Percentiles rank a stretch among this genome's conserved stretches.
Evolutionary conservation across 2,797 vertebrate species (phyloP).

Genomic region (Typhlichthys subterraneus): DNA sequence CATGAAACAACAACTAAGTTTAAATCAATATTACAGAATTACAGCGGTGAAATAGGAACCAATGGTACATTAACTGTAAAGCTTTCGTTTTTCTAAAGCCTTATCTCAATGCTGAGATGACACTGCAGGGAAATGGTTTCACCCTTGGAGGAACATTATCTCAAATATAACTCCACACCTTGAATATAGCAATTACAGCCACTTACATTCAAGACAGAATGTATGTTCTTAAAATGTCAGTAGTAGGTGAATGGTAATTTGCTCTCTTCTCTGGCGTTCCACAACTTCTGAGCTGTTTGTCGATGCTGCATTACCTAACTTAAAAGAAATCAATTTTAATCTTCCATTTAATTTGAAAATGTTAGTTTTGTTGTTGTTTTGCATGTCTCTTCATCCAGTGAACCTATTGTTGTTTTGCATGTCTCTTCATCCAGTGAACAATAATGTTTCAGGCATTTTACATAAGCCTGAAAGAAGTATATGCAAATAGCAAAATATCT

Average conservation of each 20-base stretch:
- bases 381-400: no score
- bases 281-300: background rate
- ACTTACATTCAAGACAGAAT: conserved; percentile 25
- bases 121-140: conserved; percentile 50
- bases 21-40: conserved; percentile 62
- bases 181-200: conserved; percentile 51
- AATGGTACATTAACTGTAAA: conserved; percentile 53
- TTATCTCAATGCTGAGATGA: conserved; percentile 42
- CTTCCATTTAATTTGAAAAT: background rate
- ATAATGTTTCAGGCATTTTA: no score
- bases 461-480: no score
- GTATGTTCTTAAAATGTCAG: conserved; percentile 5
- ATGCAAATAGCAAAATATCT: no score
- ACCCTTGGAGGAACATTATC: conserved; percentile 39
- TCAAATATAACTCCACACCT: conserved; percentile 39
- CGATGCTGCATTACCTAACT: background rate
- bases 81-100: conserved; percentile 49
- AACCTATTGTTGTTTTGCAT: background rate
- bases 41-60: conserved; percentile 54
- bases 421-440: no score
- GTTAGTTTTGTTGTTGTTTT: background rate
- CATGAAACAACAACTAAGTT: conserved; percentile 57
- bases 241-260: conserved; percentile 30
- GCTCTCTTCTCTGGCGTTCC: conserved; percentile 19
- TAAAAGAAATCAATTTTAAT: background rate